phyloP scores from a whole-genome alignment of 1,140 invertebrate genomes.

The Branchinecta lynchi region DNA sequence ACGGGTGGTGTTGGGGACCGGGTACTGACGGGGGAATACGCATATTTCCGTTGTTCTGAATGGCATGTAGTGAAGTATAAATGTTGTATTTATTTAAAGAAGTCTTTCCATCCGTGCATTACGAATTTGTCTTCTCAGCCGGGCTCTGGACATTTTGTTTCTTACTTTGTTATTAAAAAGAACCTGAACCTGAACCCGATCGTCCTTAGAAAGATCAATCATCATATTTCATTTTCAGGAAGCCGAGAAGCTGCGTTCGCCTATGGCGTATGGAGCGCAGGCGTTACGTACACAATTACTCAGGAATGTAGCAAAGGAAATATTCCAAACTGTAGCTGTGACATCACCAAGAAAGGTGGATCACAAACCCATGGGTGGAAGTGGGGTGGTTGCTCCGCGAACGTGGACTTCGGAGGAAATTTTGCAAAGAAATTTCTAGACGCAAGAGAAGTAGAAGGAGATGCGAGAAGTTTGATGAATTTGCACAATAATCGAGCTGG shows the following conservation, averaged over 20 bases:
- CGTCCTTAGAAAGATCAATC: too few species aligned
- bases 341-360: slow-evolving; percentile 31
- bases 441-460: slow-evolving; percentile 60
- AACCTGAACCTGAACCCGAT: too few species aligned
- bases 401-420: slow-evolving; percentile 56
- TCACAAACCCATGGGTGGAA: slow-evolving; percentile 40
- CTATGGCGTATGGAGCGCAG: slow-evolving; percentile 76
- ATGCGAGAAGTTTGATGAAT: slow-evolving; percentile 82
- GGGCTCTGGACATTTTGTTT: too few species aligned
- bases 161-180: too few species aligned
- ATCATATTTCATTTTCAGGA: slow-evolving; percentile 38
- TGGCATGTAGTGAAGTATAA: too few species aligned
- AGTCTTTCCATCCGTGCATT: too few species aligned
- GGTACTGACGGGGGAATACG: too few species aligned
- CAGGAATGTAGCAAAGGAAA: slow-evolving; percentile 76
- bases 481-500: slow-evolving; percentile 91
- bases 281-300: slow-evolving; percentile 74
- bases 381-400: slow-evolving; percentile 76
- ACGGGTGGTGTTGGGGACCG: too few species aligned
- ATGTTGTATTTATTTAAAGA: too few species aligned
- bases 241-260: slow-evolving; percentile 80
- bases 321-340: slow-evolving; percentile 72
- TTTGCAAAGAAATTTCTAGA: slow-evolving; percentile 68
- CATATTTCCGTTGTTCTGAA: too few species aligned
- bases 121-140: too few species aligned